Evolutionary conservation across 2,888 invertebrate species (phyloP).

Genomic region (Hemaris fuciformis): DNA sequence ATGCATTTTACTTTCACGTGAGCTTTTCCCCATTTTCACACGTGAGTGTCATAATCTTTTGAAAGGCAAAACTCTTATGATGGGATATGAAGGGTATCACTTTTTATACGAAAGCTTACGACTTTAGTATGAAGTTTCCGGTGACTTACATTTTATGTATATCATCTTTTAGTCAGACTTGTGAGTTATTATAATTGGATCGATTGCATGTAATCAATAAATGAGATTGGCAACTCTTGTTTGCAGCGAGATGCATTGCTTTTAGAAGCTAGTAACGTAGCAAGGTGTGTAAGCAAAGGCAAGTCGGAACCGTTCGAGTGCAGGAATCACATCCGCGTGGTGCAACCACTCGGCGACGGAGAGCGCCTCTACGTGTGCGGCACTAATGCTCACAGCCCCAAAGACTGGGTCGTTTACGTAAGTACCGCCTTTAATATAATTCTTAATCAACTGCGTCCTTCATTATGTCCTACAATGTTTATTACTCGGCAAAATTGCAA

Average conservation of each 20-base stretch:
- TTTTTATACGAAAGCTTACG: slow-evolving; percentile 6
- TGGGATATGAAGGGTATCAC: slow-evolving; percentile 22
- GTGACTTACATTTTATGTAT: too few relatives aligned
- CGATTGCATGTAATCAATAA: slow-evolving; percentile 16
- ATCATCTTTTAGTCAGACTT: too few relatives aligned
- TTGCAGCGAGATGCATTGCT: slow-evolving; percentile 78
- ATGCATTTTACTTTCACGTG: slow-evolving; percentile 52
- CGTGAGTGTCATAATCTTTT: slow-evolving; percentile 58
- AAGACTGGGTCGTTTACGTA: slow-evolving; percentile 84
- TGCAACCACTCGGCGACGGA: slow-evolving; percentile 84
- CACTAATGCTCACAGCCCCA: slow-evolving; percentile 84
- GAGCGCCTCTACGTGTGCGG: slow-evolving; percentile 83
- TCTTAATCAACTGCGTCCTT: background rate
- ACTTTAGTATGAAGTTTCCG: background rate
- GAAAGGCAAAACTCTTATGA: slow-evolving; percentile 43
- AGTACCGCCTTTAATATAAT: slow-evolving; percentile 36
- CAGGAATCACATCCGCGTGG: slow-evolving; percentile 83
- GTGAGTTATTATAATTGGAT: background rate
- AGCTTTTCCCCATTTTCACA: slow-evolving; percentile 49
- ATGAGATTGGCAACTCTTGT: slow-evolving; percentile 25
- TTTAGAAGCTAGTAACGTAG: slow-evolving; percentile 82
- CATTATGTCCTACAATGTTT: background rate
- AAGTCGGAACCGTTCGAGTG: slow-evolving; percentile 85
- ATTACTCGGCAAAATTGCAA: background rate
- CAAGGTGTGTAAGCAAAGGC: slow-evolving; percentile 83